Percentiles rank a stretch among this genome's conserved stretches.
Conservation (phyloP, 2,113 vertebrate genomes). For the Laterallus jamaicensis region DNA sequence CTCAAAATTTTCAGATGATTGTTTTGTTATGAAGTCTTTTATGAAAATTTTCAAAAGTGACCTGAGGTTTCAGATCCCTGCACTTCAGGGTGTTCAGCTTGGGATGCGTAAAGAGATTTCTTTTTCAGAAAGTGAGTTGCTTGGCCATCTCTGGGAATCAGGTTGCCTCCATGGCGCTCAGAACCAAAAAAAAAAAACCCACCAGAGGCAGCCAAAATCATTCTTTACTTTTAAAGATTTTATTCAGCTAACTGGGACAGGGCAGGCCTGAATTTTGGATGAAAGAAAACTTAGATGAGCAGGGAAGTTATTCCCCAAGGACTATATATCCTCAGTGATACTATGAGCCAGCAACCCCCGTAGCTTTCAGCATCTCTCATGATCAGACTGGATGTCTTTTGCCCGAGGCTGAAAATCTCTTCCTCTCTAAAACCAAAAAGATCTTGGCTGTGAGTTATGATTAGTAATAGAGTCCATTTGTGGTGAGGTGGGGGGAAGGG, state of each 20-base stretch:
- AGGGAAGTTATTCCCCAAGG: conserved; percentile 49
- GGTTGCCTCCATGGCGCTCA: not conserved
- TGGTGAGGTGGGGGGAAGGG: conserved; percentile 43
- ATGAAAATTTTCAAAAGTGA: not conserved
- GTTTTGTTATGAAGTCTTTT: not conserved
- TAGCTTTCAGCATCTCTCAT: conserved; percentile 69
- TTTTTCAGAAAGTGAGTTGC: not conserved
- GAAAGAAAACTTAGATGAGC: conserved; percentile 63
- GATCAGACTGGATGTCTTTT: conserved; percentile 71
- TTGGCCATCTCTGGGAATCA: not conserved
- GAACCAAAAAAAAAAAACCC: not conserved
- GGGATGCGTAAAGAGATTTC: not conserved
- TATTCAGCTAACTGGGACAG: conserved; percentile 47
- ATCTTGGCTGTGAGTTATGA: conserved; percentile 67
- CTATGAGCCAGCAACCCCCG: conserved; percentile 53
- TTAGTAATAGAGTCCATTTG: conserved; percentile 69
- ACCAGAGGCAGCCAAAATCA: conserved; percentile 3
- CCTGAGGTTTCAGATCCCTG: not conserved
- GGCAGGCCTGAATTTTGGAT: conserved; percentile 56
- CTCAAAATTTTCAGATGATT: not conserved
- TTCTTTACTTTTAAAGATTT: conserved; percentile 32
- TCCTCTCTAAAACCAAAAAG: conserved; percentile 67
- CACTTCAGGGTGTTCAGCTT: not conserved
- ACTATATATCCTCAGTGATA: conserved; percentile 40
- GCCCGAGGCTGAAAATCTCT: conserved; percentile 67